These are phyloP conservation scores for Diarsia mendica DNA, from an alignment of 2,888 invertebrate genomes.

Conservation along the genomic window DNA sequence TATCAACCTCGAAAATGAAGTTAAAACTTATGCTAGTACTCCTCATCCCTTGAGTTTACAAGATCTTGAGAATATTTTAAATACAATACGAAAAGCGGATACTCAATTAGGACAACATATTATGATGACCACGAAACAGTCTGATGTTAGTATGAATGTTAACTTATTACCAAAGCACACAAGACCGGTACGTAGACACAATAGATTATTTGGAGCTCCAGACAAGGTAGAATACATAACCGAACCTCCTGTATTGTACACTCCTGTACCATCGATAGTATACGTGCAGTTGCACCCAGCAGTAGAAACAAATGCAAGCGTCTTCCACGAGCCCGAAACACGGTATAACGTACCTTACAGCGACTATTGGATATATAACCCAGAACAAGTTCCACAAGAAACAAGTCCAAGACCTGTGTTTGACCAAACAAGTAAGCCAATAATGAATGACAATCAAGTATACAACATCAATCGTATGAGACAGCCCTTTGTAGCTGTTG, in stretches of 20 bases:
- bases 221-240: constrained; percentile 16
- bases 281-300: constrained; percentile 17
- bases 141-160: constrained; percentile 73
- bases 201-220: constrained; percentile 14
- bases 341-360: constrained; percentile 15
- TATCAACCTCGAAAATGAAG: constrained; percentile 81
- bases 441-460: constrained; percentile 1
- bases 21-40: constrained; percentile 76
- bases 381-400: neutral
- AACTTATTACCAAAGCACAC: constrained; percentile 73
- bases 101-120: constrained; percentile 39
- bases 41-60: constrained; percentile 73
- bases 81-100: constrained; percentile 69
- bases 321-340: constrained; percentile 17
- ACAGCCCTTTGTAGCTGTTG: neutral
- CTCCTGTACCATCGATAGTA: constrained; percentile 3
- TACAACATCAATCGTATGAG: constrained; percentile 11
- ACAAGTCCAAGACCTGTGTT: neutral
- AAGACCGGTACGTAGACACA: constrained; percentile 24
- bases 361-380: constrained; percentile 43
- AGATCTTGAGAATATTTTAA: constrained; percentile 84
- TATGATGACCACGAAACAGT: constrained; percentile 23
- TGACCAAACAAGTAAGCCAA: constrained; percentile 19
- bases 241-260: constrained; percentile 1
- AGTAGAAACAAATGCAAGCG: constrained; percentile 19